Base-by-base conservation (phyloP, 2,888 invertebrate genomes). In the Alloplasta piceator region DNA sequence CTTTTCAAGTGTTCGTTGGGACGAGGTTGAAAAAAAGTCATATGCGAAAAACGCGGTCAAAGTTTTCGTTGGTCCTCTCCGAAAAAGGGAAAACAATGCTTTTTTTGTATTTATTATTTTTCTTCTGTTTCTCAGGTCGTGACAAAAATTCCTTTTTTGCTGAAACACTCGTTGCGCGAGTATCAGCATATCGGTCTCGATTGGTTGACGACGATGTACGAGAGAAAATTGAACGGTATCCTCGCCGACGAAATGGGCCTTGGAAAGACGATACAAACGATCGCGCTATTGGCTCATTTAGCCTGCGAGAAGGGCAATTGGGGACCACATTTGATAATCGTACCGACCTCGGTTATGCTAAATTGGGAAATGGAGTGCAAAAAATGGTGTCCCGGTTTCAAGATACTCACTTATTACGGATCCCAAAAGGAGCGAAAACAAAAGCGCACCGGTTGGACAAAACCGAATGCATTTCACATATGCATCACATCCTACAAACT, bases 301-400 rank as follows among this genome's bases (percentile, higher is more conserved):
- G 99, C 99, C 26, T 97, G 98, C 88, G 98, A 98, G 89, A 96
- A 96, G 89, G 95, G 95, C 92, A 93, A 98, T 91, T 99, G 99
- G 99, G 99, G 99, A 43, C 99, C 99, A 72, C 99, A 99, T 94
- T 94, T 99, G 36, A 98, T 99, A 86, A 97, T 99, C 83, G 99
- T 99, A 85, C 99, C 99, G 79, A 99, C 99, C 12, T 99, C 99
- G 85, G 99, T 99, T 67, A 98, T 99, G 97, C 94, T 99, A 82
- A 99, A 99, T 93, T 99, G 99, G 99, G 99, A 99, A 94, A 98
- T 99, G 98, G 99, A 99, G 93, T 97, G 98, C 91, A 99, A 99
- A 93, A 99, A 99, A 93, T 99, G 99, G 99, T 99, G 99, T 92
- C 99, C 99, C 0, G 98, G 98, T 68, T 98, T 99, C 92, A 99